phyloP scores from a whole-genome alignment of 2,113 vertebrate species.

The Fulica atra region DNA sequence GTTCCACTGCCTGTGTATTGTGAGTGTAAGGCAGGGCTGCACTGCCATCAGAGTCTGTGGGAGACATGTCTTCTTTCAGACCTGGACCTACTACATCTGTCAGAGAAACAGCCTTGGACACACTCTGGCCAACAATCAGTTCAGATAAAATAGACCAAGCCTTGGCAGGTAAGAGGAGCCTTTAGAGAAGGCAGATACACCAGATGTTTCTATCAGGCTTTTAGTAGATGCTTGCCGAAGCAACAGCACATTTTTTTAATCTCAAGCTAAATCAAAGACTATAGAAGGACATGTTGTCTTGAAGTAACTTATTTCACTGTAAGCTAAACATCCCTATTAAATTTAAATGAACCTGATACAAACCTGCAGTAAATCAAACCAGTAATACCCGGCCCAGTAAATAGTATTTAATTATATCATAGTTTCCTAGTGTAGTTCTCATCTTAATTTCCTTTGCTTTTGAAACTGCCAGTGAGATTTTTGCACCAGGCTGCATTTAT shows the following conservation, averaged over 20 bases:
- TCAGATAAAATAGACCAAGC: background rate
- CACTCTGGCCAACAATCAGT: background rate
- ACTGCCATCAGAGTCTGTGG: no score
- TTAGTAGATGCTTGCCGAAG: background rate
- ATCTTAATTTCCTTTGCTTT: background rate
- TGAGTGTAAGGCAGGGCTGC: background rate
- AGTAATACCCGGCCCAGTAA: background rate
- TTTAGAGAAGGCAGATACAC: background rate
- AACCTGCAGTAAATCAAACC: background rate
- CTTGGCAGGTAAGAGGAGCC: background rate
- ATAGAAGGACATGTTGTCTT: background rate
- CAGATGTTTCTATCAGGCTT: background rate
- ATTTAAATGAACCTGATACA: background rate
- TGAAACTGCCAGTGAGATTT: background rate
- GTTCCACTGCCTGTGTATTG: background rate
- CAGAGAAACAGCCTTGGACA: background rate
- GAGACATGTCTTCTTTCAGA: background rate
- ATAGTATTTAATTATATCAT: background rate
- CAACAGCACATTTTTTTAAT: background rate
- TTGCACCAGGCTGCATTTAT: background rate
- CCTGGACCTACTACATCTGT: no score
- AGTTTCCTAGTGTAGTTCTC: background rate
- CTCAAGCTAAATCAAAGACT: background rate
- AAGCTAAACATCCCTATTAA: background rate
- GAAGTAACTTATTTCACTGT: background rate